These are phyloP conservation scores for Lasioglossum lativentre DNA, from an alignment of 2,888 invertebrate genomes.

Conservation along the genomic window DNA sequence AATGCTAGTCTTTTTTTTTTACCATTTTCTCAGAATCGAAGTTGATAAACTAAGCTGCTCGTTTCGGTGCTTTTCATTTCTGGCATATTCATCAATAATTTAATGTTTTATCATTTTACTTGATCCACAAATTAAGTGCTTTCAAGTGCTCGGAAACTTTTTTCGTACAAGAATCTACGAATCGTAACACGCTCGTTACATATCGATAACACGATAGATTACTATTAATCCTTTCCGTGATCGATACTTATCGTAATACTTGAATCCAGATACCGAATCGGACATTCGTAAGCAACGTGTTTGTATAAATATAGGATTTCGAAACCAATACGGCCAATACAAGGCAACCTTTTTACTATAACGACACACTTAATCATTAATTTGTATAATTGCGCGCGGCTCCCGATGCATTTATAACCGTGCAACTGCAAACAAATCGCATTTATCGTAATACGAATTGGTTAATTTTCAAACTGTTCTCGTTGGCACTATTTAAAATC, in stretches of 20 bases:
- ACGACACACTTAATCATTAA: not conserved
- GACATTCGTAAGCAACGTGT: not conserved
- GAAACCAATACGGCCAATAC: not conserved
- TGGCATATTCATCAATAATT: too few species aligned
- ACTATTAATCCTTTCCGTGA: not conserved
- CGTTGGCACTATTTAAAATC: constrained; percentile 10
- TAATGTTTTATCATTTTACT: not conserved
- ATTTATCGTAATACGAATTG: not conserved
- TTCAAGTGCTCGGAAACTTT: not conserved
- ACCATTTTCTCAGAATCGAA: not conserved
- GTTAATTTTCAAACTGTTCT: constrained; percentile 2
- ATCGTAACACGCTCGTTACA: not conserved
- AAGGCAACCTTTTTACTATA: not conserved
- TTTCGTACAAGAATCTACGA: not conserved
- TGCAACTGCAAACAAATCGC: not conserved
- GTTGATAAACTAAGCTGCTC: not conserved
- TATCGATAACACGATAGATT: not conserved
- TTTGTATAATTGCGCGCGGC: not conserved
- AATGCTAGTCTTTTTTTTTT: not conserved
- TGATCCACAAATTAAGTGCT: not conserved
- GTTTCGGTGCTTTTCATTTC: too few species aligned
- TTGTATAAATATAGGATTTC: not conserved
- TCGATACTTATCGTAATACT: not conserved
- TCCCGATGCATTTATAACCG: not conserved
- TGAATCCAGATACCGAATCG: not conserved